Conservation (phyloP, 2,888 invertebrate species). For the Ditylenchus weischeri region DNA sequence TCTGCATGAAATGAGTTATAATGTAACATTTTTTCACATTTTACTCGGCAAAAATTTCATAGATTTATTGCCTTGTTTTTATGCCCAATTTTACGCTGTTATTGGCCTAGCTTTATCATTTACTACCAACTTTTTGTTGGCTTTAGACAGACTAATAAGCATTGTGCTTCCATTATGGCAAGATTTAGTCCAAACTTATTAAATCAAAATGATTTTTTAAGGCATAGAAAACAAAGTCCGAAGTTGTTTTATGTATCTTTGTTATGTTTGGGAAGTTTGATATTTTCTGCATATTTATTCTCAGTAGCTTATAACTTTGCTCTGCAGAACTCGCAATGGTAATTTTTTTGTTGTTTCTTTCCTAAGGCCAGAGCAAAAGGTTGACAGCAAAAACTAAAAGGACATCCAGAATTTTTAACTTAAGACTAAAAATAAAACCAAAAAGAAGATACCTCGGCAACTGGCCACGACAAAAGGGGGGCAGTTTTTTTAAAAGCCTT, state of each 20-base stretch:
- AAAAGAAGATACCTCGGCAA: no score
- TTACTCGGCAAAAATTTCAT: not conserved
- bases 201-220: not conserved
- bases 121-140: not conserved
- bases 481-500: no score
- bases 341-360: not conserved
- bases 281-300: not conserved
- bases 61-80: not conserved
- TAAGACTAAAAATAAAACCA: no score
- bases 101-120: not conserved
- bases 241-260: not conserved
- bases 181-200: no score
- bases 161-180: not conserved
- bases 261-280: not conserved
- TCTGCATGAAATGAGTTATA: not conserved
- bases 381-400: no score
- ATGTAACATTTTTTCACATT: not conserved
- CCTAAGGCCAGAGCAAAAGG: no score
- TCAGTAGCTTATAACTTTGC: not conserved
- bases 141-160: not conserved
- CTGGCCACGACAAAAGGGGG: no score
- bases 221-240: not conserved
- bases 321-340: not conserved
- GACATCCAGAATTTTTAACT: no score
- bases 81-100: slow-evolving; percentile 1